phyloP scores from a whole-genome alignment of 2,113 vertebrate species.

The Plectropomus leopardus region DNA sequence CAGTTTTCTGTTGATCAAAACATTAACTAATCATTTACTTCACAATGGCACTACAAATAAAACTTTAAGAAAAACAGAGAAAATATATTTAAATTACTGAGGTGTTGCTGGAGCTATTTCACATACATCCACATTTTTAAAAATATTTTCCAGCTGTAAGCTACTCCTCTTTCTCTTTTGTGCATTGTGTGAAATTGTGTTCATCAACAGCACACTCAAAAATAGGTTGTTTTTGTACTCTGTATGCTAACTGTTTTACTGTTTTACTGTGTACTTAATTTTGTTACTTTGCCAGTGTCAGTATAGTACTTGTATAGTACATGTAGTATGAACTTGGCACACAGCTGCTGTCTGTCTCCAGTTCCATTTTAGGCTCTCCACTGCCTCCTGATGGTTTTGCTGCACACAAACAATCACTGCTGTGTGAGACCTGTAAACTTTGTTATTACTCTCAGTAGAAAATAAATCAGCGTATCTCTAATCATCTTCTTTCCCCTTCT shows the following conservation, averaged over 20 bases:
- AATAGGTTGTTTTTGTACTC: not conserved
- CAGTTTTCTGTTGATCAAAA: not conserved
- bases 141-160: too few relatives aligned
- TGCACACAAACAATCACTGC: not conserved
- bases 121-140: not conserved
- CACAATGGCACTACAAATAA: not conserved
- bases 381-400: constrained; percentile 75
- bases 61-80: not conserved
- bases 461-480: constrained; percentile 3
- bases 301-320: too few relatives aligned
- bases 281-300: not conserved
- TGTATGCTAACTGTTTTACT: not conserved
- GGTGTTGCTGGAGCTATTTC: not conserved
- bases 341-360: not conserved
- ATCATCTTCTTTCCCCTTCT: not conserved
- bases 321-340: constrained; percentile 10
- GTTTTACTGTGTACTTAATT: not conserved
- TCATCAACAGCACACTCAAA: not conserved
- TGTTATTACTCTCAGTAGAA: not conserved
- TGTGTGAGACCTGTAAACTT: not conserved
- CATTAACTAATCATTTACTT: not conserved
- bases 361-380: constrained; percentile 50
- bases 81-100: not conserved
- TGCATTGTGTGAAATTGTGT: not conserved
- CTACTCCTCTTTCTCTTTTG: not conserved